Evolutionary conservation across 2,888 invertebrate species (phyloP), one percentile per base, ranked within the genome.

Genomic region (Watsonalla binaria): DNA sequence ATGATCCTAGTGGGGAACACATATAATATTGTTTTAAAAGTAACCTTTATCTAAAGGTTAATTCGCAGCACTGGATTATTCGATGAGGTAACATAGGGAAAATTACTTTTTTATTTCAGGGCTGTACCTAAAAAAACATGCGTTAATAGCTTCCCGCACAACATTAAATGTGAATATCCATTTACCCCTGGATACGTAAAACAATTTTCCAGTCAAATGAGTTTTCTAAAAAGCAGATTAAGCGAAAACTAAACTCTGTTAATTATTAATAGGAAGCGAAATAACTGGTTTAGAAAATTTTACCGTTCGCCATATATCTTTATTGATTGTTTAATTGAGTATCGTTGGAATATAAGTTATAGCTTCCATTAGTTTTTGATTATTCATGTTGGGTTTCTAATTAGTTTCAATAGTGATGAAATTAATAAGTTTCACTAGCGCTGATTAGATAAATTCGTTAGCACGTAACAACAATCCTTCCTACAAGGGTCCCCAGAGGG

Each of bases 191-290:
- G 63, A 72, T 70, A 77, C 76, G 76, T 78, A 75, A 80, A 83
- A 84, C 79, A 88, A 87, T 88, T 89, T 87, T 78, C 84, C 80
- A 83, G 82, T 83, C 82, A 88, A 88, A 88, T 90, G 86, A 86
- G 84, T 87, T 86, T 84, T 83, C 90, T 90, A 89, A 90, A 89
- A 86, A 84, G 89, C 88, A 80, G 84, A 89, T 86, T 87, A 87
- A 85, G 90, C 89, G 78, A 75, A 86, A 89, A 88, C 87, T 88
- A 84, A 84, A 86, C 81, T 86, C 79, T 74, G 82, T 81, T 85
- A 86, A 87, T 86, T 87, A 88, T 87, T 86, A 83, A 83, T 80
- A 72, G 77, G 76, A 76, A 66, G 64, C 69, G 70, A 63, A 68
- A 72, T 71, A 73, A 72, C 70, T 68, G 60, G 62, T 64, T 68